Base-by-base conservation (phyloP, 2,113 vertebrate genomes). In the Piaya cayana region DNA sequence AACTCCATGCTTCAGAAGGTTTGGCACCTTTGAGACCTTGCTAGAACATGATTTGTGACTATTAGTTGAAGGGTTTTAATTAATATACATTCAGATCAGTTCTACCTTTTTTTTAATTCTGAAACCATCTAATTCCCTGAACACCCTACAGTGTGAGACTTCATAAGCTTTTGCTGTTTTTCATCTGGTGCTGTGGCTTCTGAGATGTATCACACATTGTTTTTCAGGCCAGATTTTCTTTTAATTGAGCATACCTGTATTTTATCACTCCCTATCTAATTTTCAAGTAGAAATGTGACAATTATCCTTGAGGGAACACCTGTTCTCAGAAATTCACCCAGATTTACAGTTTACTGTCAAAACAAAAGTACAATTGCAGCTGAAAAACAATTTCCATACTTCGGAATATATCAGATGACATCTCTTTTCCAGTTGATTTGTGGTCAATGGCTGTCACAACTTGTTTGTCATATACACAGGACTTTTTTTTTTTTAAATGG, bases 311-410 rank as follows among this genome's bases (percentile, higher is more conserved):
- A 72, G 23, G n/a, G 21, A 92, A 96, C 62, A 91, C 79, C 70
- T 91, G 70, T 70, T 92, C 74, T 82, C 7, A 12, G 70, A 59
- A 91, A 64, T 89, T 92, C 90, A 90, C 25, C 30, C 25, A 87
- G 45, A 91, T 89, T 92, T 78, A 82, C 43, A 78, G 14, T 85
- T 81, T 37, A 78, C 47, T 81, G 74, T 70, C 81, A 84, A 89
- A 94, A 49, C 21, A 49, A 60, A 19, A 65, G 86, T 37, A 83
- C 15, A 92, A 42, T 13, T 78, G 32, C 17, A 63, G 32, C 47
- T 84, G 70, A 85, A 64, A 89, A 94, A 60, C 62, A 86, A 58
- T 11, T 12, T 92, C n/a, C 11, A 53, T 15, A 27, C 53, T 82
- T 84, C 39, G 34, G 45, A 26, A 91, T 47, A 6, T 36, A 94